Evolutionary conservation across 2,888 invertebrate species (phyloP).

Genomic region (Lathronympha strigana): DNA sequence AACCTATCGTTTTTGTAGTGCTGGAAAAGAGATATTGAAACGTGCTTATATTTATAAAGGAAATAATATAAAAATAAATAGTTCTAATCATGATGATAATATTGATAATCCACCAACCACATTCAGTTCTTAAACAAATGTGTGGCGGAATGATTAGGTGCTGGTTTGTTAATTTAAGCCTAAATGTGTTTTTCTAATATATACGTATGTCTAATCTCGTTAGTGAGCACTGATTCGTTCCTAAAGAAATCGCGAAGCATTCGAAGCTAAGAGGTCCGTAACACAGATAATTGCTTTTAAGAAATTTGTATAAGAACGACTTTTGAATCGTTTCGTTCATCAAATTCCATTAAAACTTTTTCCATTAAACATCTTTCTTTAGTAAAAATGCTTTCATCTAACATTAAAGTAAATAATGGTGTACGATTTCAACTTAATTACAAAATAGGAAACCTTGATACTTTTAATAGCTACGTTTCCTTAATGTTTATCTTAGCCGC

Average conservation of each 20-base stretch:
- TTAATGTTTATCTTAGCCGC: slow-evolving; percentile 50
- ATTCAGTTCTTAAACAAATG: no score
- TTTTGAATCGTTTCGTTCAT: slow-evolving; percentile 65
- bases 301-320: slow-evolving; percentile 66
- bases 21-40: slow-evolving; percentile 6
- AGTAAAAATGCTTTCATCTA: slow-evolving; percentile 70
- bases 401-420: slow-evolving; percentile 67
- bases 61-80: neutral
- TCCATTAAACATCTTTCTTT: slow-evolving; percentile 77
- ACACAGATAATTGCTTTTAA: slow-evolving; percentile 62
- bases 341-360: slow-evolving; percentile 81
- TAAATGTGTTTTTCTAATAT: slow-evolving; percentile 12
- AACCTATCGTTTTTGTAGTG: slow-evolving; percentile 22
- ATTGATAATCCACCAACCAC: no score
- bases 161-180: no score
- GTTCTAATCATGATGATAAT: no score
- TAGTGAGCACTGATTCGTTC: slow-evolving; percentile 30
- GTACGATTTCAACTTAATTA: slow-evolving; percentile 62
- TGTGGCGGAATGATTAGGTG: no score
- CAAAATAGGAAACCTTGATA: slow-evolving; percentile 55
- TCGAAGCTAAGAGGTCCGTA: slow-evolving; percentile 48
- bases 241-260: slow-evolving; percentile 50
- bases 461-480: slow-evolving; percentile 48
- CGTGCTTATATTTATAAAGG: neutral
- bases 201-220: slow-evolving; percentile 13